Evolutionary conservation across 2,888 invertebrate species (phyloP), one percentile per base, ranked within the genome.

Genomic region (Acronicta aceris): DNA sequence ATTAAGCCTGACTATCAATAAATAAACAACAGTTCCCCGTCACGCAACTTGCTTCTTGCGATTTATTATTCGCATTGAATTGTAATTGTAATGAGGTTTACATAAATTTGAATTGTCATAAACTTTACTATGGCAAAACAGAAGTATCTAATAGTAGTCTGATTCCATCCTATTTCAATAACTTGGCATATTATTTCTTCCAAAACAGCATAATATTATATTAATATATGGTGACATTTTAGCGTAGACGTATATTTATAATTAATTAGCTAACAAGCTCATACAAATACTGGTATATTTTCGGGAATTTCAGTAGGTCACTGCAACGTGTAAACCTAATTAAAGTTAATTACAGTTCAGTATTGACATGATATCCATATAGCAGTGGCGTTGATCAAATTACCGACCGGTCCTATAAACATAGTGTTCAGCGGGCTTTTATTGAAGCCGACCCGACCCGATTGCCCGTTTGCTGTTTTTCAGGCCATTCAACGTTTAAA

Each of bases 381-480:
- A 59, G 41, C 47, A 53, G 33, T 9, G 41, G 36, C 42, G 38
- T 27, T 41, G 27, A 60, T 58, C 40, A 61, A 54, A 65, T 55
- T 60, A 72, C 65, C 38, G 45, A 16, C 50, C 38, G 49, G 48
- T 25, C 51, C 42, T 51, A 64, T 75, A 54, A 64, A 70, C 53
- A 55, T 65, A 66, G 57, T 55, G 59, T 55, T 57, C 50, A 59
- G 42, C 59, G 48, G 50, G 30, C 75, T 50, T 65, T 72, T 73
- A 71, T 76, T 71, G 64, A 53, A 61, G 56, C 70, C 74, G 78
- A 71, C 60, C 54, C 62, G 71, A 71, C 78, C 81, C 72, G 77
- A 82, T 84, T 84, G 78, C 72, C n/a, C 77, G 74, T 83, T 83
- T 82, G 77, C 88, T 84, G 77, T 84, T 89, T 88, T 85, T 81